phyloP scores from a whole-genome alignment of 1,140 invertebrate genomes.

The Drosophila arizonae region DNA sequence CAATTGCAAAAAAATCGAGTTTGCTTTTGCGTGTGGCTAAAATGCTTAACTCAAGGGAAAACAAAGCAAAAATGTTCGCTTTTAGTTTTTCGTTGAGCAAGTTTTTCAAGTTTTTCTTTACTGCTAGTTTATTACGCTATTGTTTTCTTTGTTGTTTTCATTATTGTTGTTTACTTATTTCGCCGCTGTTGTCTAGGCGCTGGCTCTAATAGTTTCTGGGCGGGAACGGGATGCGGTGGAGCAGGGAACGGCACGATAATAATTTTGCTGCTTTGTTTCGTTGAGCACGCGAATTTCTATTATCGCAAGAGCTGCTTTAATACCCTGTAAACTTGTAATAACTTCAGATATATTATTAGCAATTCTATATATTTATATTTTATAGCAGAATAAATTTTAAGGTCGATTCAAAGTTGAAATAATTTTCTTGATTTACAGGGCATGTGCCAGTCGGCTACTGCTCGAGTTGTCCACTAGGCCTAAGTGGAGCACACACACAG shows the following conservation, averaged over 20 bases:
- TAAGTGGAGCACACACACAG: constrained; percentile 57
- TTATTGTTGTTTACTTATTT: constrained; percentile 71
- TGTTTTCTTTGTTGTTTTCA: constrained; percentile 51
- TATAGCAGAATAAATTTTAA: too few species aligned
- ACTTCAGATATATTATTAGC: not conserved
- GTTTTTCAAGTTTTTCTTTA: constrained; percentile 43
- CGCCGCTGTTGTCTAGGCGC: constrained; percentile 62
- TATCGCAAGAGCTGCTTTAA: not conserved
- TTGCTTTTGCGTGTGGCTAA: constrained; percentile 35
- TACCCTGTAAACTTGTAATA: not conserved
- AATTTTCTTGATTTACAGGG: not conserved
- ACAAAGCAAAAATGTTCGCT: constrained; percentile 51
- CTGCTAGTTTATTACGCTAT: constrained; percentile 73
- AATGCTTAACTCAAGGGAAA: constrained; percentile 36
- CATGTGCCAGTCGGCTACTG: not conserved
- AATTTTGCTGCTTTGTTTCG: constrained; percentile 68
- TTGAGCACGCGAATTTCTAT: constrained; percentile 48
- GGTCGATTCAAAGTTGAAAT: too few species aligned
- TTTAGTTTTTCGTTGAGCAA: constrained; percentile 46
- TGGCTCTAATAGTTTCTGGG: constrained; percentile 65
- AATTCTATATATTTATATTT: not conserved
- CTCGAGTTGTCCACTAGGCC: constrained; percentile 16
- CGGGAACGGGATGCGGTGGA: not conserved
- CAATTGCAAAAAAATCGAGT: constrained; percentile 5
- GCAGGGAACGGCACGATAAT: constrained; percentile 27